Evolutionary conservation across 2,797 vertebrate genomes (phyloP), one percentile per base, ranked within the genome.

Genomic region (Parauchenoglanis punctatus): DNA sequence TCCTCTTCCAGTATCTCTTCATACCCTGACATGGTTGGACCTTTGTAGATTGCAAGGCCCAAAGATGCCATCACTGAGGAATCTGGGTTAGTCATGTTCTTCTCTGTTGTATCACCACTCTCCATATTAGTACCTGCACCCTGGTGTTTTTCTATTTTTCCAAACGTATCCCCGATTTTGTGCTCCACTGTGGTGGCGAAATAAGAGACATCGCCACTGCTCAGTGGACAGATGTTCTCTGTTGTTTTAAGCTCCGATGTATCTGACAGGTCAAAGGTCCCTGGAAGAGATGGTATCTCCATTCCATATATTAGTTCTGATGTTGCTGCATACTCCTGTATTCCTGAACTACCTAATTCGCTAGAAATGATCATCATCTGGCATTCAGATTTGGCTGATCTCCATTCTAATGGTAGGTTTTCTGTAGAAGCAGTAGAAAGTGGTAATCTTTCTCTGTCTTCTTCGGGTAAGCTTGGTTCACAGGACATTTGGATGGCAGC

Each of bases 1-100:
- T 86, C 31, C 11, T 85, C 80, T 83, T 72, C 84, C 52, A 63
- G 44, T 54, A 77, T 35, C 31, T 72, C 72, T 58, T 89, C 86
- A 67, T 84, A 68, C n/a, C 56, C 68, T 80, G 86, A 83, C 54
- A 77, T 46, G 3, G 12, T 84, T n/a, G n/a, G 28, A 77, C n/a
- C 11, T 56, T 72, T 61, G 35, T 40, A 59, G 31, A 80, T 23
- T 59, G 77, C 11, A 80, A 13, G 31, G n/a, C 35, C 18, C 10
- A 54, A 77, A 54, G 75, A 54, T 28, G 49, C 49, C 13, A 31
- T 35, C 1, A 20, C 17, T 40, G 68, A 78, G 18, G 31, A 73
- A 20, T 58, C 75, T 49, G 52, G 20, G 2, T 81, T 81, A 25
- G 4, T 61, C 56, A 13, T 56, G 28, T 68, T 63, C 54, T 31